phyloP scores from a whole-genome alignment of 2,888 invertebrate species.

The Gibbula magus region DNA sequence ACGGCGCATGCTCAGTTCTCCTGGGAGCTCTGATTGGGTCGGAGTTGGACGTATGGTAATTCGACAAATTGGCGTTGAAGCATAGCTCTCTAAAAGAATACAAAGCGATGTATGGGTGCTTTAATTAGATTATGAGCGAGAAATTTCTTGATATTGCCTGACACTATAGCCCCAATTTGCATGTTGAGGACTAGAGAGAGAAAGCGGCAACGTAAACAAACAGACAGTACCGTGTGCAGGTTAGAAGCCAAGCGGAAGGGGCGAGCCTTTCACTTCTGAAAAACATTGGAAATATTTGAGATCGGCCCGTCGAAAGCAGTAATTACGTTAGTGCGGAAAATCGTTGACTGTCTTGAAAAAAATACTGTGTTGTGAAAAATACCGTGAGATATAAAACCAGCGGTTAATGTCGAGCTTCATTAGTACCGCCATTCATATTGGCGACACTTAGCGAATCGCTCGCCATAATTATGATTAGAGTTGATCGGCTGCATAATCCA shows the following conservation, averaged over 20 bases:
- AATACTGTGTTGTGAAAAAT: constrained; percentile 38
- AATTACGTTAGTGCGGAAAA: constrained; percentile 37
- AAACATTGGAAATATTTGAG: constrained; percentile 43
- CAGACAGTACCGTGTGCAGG: constrained; percentile 29
- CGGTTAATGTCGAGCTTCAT: constrained; percentile 37
- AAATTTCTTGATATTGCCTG: constrained; percentile 31
- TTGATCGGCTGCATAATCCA: constrained; percentile 25
- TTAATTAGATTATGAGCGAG: constrained; percentile 30
- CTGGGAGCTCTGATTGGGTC: constrained; percentile 9
- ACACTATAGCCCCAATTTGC: constrained; percentile 38
- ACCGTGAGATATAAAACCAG: constrained; percentile 37
- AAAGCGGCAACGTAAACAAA: constrained; percentile 37
- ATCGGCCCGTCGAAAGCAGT: constrained; percentile 35
- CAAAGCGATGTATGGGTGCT: constrained; percentile 38
- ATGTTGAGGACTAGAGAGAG: constrained; percentile 32
- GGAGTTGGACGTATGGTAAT: constrained; percentile 21
- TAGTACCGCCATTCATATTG: constrained; percentile 38
- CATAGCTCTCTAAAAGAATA: constrained; percentile 34
- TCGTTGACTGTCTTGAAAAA: constrained; percentile 38
- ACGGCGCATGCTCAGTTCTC: background rate
- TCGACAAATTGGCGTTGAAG: constrained; percentile 35
- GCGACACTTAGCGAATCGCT: constrained; percentile 40
- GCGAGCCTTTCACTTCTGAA: constrained; percentile 37
- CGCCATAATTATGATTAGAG: constrained; percentile 37
- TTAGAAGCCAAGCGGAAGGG: constrained; percentile 19